Evolutionary conservation across 2,113 vertebrate species (phyloP).

Genomic region (Speoplatyrhinus poulsoni): DNA sequence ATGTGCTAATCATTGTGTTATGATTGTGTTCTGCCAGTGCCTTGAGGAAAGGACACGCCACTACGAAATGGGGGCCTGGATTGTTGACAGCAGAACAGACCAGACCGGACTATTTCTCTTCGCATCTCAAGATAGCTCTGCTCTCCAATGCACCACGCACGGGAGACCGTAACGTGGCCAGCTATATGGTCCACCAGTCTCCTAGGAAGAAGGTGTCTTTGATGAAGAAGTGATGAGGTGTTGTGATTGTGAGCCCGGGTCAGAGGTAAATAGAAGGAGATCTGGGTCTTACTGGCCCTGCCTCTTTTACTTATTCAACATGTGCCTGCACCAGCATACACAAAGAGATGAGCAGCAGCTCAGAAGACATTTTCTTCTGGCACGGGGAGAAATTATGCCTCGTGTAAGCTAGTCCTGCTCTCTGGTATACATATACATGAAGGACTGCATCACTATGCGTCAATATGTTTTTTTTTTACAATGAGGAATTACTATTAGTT

Average conservation of each 20-base stretch:
- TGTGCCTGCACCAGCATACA: slow-evolving; percentile 25
- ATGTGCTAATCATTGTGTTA: neutral
- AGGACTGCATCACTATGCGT: neutral
- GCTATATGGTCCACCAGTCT: slow-evolving; percentile 22
- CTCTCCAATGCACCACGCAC: slow-evolving; percentile 1
- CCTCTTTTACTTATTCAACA: slow-evolving; percentile 57
- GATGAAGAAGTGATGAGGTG: slow-evolving; percentile 49
- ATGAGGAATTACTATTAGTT: neutral
- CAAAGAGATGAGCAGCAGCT: slow-evolving; percentile 29
- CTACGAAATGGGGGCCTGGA: neutral
- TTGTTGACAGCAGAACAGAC: neutral
- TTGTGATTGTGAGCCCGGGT: slow-evolving; percentile 13
- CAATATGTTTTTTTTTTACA: neutral
- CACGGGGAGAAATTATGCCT: neutral
- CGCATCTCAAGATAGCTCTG: no score
- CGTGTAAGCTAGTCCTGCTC: slow-evolving; percentile 6
- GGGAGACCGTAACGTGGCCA: slow-evolving; percentile 13
- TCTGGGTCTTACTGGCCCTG: slow-evolving; percentile 24
- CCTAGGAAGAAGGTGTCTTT: slow-evolving; percentile 31
- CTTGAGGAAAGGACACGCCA: neutral
- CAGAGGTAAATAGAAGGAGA: slow-evolving; percentile 42
- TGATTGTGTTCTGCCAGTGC: neutral
- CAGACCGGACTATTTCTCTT: neutral
- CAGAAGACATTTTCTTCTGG: slow-evolving; percentile 12
- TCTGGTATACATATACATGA: neutral